phyloP scores from a whole-genome alignment of 1,140 invertebrate species.

The Eueides isabella region DNA sequence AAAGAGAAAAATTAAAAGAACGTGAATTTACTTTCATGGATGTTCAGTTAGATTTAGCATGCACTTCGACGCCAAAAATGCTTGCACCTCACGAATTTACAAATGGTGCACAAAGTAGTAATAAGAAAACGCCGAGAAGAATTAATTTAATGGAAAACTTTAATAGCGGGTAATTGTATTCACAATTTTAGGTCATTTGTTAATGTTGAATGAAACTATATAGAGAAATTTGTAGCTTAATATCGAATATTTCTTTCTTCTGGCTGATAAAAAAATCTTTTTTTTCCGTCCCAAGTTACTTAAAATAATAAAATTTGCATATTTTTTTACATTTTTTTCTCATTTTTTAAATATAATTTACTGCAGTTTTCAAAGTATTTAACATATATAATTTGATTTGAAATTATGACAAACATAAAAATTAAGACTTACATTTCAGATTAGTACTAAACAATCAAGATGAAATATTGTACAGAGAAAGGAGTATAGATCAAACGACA shows the following conservation, averaged over 20 bases:
- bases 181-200: not conserved
- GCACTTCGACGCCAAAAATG: conserved; percentile 80
- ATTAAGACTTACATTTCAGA: conserved; percentile 44
- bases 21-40: conserved; percentile 70
- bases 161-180: conserved; percentile 65
- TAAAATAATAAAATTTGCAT: no score
- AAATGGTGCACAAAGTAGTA: conserved; percentile 54
- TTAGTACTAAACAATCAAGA: conserved; percentile 71
- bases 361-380: no score
- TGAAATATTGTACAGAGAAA: conserved; percentile 72
- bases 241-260: no score
- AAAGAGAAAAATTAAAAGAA: conserved; percentile 78
- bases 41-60: conserved; percentile 72
- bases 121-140: conserved; percentile 59
- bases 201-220: not conserved
- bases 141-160: conserved; percentile 70
- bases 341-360: no score
- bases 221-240: no score
- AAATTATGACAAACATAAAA: no score
- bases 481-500: conserved; percentile 75
- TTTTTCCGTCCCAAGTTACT: no score
- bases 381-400: no score
- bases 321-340: no score
- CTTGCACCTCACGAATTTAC: conserved; percentile 70
- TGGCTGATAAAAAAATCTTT: no score